Evolutionary conservation across 2,797 vertebrate genomes (phyloP).

Genomic region (Rhinophrynus dorsalis): DNA sequence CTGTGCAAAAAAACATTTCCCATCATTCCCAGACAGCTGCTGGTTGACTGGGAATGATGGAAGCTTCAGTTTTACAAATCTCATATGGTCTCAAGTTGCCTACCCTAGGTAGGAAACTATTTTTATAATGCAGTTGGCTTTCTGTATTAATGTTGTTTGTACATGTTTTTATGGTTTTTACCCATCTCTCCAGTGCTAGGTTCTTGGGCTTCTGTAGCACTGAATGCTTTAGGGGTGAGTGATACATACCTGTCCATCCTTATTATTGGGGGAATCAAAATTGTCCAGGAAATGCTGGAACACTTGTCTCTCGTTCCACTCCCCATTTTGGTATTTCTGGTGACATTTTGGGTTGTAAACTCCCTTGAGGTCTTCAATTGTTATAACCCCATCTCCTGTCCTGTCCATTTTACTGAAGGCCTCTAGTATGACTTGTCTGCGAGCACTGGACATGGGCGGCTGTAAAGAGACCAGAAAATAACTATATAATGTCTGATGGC

Average conservation of each 20-base stretch:
- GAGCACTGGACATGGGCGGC: slow-evolving; percentile 68
- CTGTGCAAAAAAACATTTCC: too few species aligned
- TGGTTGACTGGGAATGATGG: too few species aligned
- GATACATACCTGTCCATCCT: slow-evolving; percentile 69
- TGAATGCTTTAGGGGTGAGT: neutral
- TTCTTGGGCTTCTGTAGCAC: too few species aligned
- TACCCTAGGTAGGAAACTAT: too few species aligned
- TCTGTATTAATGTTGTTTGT: too few species aligned
- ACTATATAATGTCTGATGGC: neutral
- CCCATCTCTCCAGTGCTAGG: too few species aligned
- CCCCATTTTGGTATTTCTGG: slow-evolving; percentile 67
- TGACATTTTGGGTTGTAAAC: slow-evolving; percentile 65
- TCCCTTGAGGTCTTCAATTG: slow-evolving; percentile 65
- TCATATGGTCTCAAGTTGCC: too few species aligned
- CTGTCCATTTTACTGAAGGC: slow-evolving; percentile 71
- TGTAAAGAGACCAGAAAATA: neutral
- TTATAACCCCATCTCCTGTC: slow-evolving; percentile 66
- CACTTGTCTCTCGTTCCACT: slow-evolving; percentile 70
- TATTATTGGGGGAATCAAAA: slow-evolving; percentile 66
- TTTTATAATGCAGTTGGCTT: too few species aligned
- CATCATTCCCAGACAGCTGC: too few species aligned
- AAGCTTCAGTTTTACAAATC: too few species aligned
- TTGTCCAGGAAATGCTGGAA: slow-evolving; percentile 69
- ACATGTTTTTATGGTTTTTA: neutral
- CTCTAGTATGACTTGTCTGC: slow-evolving; percentile 58